These are phyloP conservation scores for Blastomussa wellsi DNA, from an alignment of 92 coral and sea anemone species.

Conservation along the genomic window DNA sequence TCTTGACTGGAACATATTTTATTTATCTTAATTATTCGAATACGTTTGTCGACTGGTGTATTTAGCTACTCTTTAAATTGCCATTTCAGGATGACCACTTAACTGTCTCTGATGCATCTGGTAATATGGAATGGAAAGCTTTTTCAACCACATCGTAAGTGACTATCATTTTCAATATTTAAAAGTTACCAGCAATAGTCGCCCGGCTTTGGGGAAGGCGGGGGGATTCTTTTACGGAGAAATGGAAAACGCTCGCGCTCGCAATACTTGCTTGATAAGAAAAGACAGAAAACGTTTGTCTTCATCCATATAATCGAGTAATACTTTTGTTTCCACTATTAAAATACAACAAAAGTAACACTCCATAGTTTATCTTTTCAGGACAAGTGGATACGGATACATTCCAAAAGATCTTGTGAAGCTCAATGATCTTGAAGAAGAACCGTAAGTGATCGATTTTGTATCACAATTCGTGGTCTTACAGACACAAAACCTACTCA, in stretches of 20 bases:
- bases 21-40: too few species aligned
- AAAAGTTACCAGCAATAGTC: too few species aligned
- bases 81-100: constrained; percentile 68
- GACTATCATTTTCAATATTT: background rate
- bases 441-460: constrained; percentile 69
- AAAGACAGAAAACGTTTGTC: background rate
- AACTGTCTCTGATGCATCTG: constrained; percentile 82
- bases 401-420: constrained; percentile 66
- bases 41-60: too few species aligned
- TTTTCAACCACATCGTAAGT: constrained; percentile 85
- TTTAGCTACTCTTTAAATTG: background rate
- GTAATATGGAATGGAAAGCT: constrained; percentile 81
- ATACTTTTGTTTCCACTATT: background rate
- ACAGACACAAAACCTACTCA: too few species aligned
- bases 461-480: background rate
- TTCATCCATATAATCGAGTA: background rate
- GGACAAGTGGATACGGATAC: constrained; percentile 81
- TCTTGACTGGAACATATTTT: too few species aligned
- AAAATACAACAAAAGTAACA: background rate
- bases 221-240: too few species aligned
- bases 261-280: too few species aligned
- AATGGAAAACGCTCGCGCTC: too few species aligned
- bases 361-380: background rate
- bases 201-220: too few species aligned
- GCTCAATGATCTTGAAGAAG: constrained; percentile 56